Evolutionary conservation across 2,888 invertebrate species (phyloP).

Genomic region (Drosophila atroscutellata): DNA sequence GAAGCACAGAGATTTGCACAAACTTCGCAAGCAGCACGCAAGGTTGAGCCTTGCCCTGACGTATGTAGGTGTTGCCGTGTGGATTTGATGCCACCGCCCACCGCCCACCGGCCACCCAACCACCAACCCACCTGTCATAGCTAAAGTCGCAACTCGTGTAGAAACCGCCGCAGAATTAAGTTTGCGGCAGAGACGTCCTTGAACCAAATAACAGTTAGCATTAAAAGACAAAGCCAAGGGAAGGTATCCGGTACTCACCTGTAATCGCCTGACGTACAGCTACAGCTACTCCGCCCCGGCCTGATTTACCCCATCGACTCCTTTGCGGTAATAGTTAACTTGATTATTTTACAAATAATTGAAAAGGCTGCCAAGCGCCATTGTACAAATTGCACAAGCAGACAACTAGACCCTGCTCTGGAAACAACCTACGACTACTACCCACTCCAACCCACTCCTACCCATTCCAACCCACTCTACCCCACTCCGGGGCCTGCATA

Average conservation of each 20-base stretch:
- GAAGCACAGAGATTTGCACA: constrained; percentile 43
- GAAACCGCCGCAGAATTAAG: constrained; percentile 68
- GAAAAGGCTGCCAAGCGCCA: constrained; percentile 71
- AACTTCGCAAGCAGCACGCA: constrained; percentile 64
- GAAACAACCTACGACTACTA: background rate
- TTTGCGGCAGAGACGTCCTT: constrained; percentile 73
- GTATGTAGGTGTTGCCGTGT: constrained; percentile 70
- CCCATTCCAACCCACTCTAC: background rate
- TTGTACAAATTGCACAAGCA: constrained; percentile 66
- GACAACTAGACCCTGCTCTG: constrained; percentile 29
- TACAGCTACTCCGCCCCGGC: background rate
- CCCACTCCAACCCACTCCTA: background rate
- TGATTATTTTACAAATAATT: constrained; percentile 81
- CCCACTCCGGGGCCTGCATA: constrained; percentile 3
- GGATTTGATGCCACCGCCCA: constrained; percentile 24
- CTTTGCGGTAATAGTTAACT: constrained; percentile 75
- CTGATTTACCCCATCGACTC: constrained; percentile 3
- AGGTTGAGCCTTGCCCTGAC: constrained; percentile 43
- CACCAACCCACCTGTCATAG: constrained; percentile 34
- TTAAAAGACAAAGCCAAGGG: constrained; percentile 50
- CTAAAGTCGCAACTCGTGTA: constrained; percentile 47
- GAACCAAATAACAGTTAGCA: constrained; percentile 65
- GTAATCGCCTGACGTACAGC: constrained; percentile 35
- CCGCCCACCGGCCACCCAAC: constrained; percentile 16
- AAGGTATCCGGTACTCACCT: constrained; percentile 20